phyloP scores from a whole-genome alignment of 1,140 invertebrate species.

The Achroia grisella region DNA sequence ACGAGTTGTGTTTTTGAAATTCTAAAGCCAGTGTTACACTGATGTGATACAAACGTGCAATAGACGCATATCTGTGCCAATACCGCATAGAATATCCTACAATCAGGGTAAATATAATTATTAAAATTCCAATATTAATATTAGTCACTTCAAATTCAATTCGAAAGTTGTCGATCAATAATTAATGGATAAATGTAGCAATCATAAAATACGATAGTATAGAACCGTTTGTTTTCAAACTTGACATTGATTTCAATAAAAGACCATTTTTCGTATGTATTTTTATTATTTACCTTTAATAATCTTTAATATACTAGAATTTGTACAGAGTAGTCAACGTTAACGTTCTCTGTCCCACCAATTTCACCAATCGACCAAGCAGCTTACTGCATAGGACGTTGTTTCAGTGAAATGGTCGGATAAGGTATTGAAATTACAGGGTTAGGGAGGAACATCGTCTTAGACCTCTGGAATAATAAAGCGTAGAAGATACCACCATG shows the following conservation, averaged over 20 bases:
- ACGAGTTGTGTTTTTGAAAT: too few relatives aligned
- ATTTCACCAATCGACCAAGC: too few relatives aligned
- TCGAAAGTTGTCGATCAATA: background rate
- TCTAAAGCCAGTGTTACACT: background rate
- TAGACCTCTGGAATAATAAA: too few relatives aligned
- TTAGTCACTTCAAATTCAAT: background rate
- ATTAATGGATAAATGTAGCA: slow-evolving; percentile 2
- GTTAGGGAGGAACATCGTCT: too few relatives aligned
- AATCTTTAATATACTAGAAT: too few relatives aligned
- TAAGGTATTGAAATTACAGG: too few relatives aligned
- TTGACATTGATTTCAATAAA: slow-evolving; percentile 48
- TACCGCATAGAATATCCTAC: slow-evolving; percentile 42
- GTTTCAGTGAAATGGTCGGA: too few relatives aligned
- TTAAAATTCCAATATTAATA: background rate
- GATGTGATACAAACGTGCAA: slow-evolving; percentile 19
- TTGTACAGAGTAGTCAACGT: too few relatives aligned
- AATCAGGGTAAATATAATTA: slow-evolving; percentile 41
- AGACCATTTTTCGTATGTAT: slow-evolving; percentile 21
- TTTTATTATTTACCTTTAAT: slow-evolving; percentile 6
- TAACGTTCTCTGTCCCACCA: too few relatives aligned
- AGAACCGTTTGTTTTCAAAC: slow-evolving; percentile 36
- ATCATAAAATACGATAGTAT: slow-evolving; percentile 19
- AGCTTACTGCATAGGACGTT: too few relatives aligned
- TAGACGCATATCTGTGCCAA: slow-evolving; percentile 33
- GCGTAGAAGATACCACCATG: too few relatives aligned